Evolutionary conservation across 2,888 invertebrate genomes (phyloP), one percentile per base, ranked within the genome.

Genomic region (Crocallis elinguaria): DNA sequence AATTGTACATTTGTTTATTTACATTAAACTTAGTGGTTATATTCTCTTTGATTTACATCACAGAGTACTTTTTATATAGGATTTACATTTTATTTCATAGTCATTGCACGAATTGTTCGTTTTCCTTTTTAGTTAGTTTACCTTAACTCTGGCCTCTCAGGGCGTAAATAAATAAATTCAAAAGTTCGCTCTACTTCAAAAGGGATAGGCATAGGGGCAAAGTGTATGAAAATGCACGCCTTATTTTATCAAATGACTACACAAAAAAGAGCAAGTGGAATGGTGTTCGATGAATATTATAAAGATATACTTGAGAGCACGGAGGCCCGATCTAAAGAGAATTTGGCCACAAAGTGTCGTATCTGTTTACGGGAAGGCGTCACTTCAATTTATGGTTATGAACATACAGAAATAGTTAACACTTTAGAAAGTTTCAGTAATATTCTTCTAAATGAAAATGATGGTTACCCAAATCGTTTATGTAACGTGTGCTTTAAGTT

Each of bases 401-500:
- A 46, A 13, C 29, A 55, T n/a, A 32, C 48, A 1, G 51, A 49
- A 29, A 52, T 49, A 7, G 21, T 48, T 3, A 53, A 54, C 38
- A 46, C 42, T 0, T 46, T 66, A 11, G 49, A 56, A 53, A 27
- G 46, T 39, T 69, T 78, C n/a, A 75, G 68, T 1, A 76, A 75
- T 19, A 73, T 87, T 27, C 43, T 70, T 11, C 27, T 86, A 0
- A 67, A 56, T 29, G 67, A 81, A 67, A 66, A 77, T 25, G 82
- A 86, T 30, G 65, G 64, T 1, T 69, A 69, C 59, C 77, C 87
- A 0, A 83, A 83, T 62, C 46, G 67, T n/a, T 57, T 90, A 14
- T 90, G 89, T 58, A 51, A 59, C 5, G 57, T 67, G 9, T 89
- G 89, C 60, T 63, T 68, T 27, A 75, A 77, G 49, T 83, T 88